Evolutionary conservation across 2,113 vertebrate genomes (phyloP).

Genomic region (Labrus mixtus): DNA sequence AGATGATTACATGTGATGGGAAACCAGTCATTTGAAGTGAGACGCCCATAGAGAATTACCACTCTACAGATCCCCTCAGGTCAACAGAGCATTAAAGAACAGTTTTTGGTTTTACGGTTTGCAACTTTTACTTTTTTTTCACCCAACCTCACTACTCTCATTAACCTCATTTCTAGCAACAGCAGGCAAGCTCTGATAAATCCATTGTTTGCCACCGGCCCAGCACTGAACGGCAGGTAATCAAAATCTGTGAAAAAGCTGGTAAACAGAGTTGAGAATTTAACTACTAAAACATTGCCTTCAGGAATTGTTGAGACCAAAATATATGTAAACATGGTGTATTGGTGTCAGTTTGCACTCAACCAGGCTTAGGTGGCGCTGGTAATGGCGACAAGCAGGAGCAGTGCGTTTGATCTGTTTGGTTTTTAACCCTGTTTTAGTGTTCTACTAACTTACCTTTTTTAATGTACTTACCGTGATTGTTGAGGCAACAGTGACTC

Average conservation of each 20-base stretch:
- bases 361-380: no score
- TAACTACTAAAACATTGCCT: neutral
- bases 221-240: neutral
- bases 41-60: neutral
- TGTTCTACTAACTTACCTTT: no score
- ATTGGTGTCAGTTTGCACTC: no score
- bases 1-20: neutral
- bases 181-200: neutral
- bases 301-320: neutral
- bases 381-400: no score
- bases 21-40: neutral
- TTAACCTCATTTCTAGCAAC: neutral
- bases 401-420: no score
- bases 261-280: neutral
- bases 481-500: no score
- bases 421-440: no score
- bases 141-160: slow-evolving; percentile 26
- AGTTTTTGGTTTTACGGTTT: neutral
- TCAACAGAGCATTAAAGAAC: neutral
- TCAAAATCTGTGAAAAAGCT: neutral
- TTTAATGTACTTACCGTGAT: no score
- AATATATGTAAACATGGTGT: no score
- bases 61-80: neutral
- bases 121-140: neutral
- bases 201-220: neutral